These are phyloP conservation scores for Tipula lateralis DNA, from an alignment of 2,888 invertebrate species.

Conservation along the genomic window DNA sequence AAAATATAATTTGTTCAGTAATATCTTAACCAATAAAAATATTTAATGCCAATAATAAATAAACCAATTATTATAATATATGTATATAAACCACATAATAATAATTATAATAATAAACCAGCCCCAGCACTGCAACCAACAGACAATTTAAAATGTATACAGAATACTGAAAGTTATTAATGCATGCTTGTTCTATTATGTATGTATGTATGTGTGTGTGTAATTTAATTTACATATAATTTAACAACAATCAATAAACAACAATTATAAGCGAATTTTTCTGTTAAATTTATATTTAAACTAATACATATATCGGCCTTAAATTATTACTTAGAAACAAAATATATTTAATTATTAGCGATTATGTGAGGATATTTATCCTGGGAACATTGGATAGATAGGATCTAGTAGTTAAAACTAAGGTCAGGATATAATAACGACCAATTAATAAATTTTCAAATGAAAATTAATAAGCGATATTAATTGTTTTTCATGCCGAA, in stretches of 20 bases:
- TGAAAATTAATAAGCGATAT: no score
- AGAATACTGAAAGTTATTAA: slow-evolving; percentile 2
- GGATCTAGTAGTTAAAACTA: no score
- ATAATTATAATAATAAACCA: neutral
- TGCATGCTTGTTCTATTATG: neutral
- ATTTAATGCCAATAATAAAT: slow-evolving; percentile 24
- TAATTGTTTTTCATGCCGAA: no score
- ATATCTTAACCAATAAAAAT: neutral
- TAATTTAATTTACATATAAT: neutral
- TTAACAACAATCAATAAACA: neutral
- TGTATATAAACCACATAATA: neutral
- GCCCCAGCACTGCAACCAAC: neutral
- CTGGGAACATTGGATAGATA: no score
- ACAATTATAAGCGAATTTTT: neutral
- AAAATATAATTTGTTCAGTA: neutral
- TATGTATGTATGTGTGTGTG: neutral
- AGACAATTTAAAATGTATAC: neutral
- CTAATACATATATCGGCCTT: neutral
- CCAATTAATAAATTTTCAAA: no score
- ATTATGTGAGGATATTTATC: no score
- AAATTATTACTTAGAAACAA: neutral
- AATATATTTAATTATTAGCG: no score
- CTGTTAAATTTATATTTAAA: neutral
- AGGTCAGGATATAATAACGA: no score
- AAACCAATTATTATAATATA: neutral